Evolutionary conservation across 2,113 vertebrate species (phyloP).

Genomic region (Brienomyrus longianalis): DNA sequence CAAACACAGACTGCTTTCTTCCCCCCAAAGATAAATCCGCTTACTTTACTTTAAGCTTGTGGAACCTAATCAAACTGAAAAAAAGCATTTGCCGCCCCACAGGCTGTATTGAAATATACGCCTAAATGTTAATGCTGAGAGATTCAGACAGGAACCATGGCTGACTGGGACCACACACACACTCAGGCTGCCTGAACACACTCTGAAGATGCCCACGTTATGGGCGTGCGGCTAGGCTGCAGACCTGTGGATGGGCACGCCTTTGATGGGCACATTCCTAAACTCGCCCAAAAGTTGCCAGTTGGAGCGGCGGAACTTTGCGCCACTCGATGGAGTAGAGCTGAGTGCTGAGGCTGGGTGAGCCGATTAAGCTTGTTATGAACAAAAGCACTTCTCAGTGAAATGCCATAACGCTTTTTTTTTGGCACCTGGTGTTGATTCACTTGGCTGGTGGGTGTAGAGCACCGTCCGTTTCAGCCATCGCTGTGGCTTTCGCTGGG

Average conservation of each 20-base stretch:
- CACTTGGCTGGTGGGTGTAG: not conserved
- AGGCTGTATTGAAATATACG: slow-evolving; percentile 49
- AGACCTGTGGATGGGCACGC: slow-evolving; percentile 15
- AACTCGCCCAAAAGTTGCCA: not conserved
- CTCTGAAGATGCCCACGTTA: slow-evolving; percentile 25
- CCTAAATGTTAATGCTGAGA: slow-evolving; percentile 55
- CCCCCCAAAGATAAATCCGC: slow-evolving; percentile 47
- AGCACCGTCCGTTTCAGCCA: slow-evolving; percentile 21
- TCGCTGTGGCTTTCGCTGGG: slow-evolving; percentile 26
- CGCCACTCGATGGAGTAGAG: not conserved
- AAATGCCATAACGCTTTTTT: not conserved
- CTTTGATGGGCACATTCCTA: slow-evolving; percentile 36
- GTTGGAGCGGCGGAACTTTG: not conserved
- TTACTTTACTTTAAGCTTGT: slow-evolving; percentile 52
- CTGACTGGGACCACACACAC: slow-evolving; percentile 41
- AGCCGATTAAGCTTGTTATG: not conserved
- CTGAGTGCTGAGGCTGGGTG: not conserved
- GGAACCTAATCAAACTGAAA: slow-evolving; percentile 58
- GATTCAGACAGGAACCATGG: slow-evolving; percentile 33
- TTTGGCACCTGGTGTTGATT: not conserved
- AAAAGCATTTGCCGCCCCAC: slow-evolving; percentile 38
- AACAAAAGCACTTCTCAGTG: not conserved
- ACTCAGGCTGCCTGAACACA: slow-evolving; percentile 28
- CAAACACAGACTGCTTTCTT: slow-evolving; percentile 7
- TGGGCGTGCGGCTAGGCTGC: slow-evolving; percentile 23